Evolutionary conservation across 2,888 invertebrate species (phyloP), one percentile per base, ranked within the genome.

Genomic region (Lochmaea capreae): DNA sequence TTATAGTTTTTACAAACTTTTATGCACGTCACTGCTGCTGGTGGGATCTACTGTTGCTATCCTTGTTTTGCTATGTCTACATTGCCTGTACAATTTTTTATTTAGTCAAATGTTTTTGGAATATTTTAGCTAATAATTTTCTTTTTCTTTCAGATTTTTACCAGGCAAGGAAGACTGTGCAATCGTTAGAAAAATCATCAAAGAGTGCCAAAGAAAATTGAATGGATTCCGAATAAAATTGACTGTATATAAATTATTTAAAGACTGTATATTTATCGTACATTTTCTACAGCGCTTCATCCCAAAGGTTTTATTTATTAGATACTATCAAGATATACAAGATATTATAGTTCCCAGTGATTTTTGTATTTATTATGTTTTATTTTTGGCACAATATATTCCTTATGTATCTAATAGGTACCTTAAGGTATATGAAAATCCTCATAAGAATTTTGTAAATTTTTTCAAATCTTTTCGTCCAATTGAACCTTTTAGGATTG

Each of bases 101-200:
- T 46, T 46, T 14, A 6, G 10, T 18, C 18, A 54, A 54, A 54
- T 54, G 8, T 10, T 9, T 6, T 54, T 16, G 2, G 16, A 18
- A 18, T 10, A 18, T 18, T n/a, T 18, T 3, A 9, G 54, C 11
- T 54, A 54, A 54, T 54, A 9, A 18, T 18, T 18, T 62, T 52
- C n/a, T 73, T 82, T 83, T 82, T 80, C 81, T 89, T 88, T 74
- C 89, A 89, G 89, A 89, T 88, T 89, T 89, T 77, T 89, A 89
- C 89, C 89, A 89, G 18, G 83, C 88, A 76, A 85, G 89, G 81
- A 89, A 89, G 83, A 87, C 88, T 76, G 81, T 88, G 59, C 76
- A 76, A 76, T 74, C 74, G n/a, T 63, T 61, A 52, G 77, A 76
- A 9, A 74, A 74, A 59, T 39, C 61, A 6, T 18, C 67, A n/a